Percentiles rank a stretch among this genome's conserved stretches.
Evolutionary conservation across 2,797 vertebrate species (phyloP).

Genomic region (Chelmon rostratus): DNA sequence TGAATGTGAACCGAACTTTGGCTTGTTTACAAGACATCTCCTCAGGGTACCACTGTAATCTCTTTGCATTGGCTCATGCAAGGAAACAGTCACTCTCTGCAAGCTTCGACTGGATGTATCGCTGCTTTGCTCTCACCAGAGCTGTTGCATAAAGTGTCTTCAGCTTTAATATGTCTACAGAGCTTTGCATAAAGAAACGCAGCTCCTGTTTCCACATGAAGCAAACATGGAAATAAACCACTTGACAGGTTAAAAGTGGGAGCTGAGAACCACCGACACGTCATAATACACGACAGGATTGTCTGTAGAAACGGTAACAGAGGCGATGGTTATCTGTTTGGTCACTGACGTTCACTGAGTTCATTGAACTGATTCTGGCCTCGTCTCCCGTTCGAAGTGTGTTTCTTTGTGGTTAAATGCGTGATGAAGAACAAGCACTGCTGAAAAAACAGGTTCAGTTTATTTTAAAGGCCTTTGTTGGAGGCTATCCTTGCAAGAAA

Average conservation of each 20-base stretch:
- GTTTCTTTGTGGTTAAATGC: not conserved
- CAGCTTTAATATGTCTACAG: not conserved
- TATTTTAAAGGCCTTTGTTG: not conserved
- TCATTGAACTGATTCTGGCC: constrained; percentile 21
- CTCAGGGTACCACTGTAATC: not conserved
- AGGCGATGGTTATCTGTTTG: constrained; percentile 6
- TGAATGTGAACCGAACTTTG: not conserved
- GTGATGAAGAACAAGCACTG: not conserved
- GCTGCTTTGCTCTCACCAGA: not conserved
- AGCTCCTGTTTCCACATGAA: not conserved
- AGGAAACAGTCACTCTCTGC: not conserved
- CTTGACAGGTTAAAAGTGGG: not conserved
- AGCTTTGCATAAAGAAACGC: not conserved
- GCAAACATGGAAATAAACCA: not conserved
- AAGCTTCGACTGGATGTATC: not conserved
- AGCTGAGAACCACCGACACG: not conserved
- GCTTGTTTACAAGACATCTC: not conserved
- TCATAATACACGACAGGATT: not conserved
- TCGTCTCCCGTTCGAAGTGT: not conserved
- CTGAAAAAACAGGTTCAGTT: constrained; percentile 5
- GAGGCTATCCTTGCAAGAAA: not conserved
- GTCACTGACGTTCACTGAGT: constrained; percentile 12
- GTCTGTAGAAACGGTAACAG: not conserved
- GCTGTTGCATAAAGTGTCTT: not conserved
- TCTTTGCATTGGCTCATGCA: not conserved